These are phyloP conservation scores for Diplodus puntazzo DNA, from an alignment of 2,797 vertebrate species.

Conservation along the genomic window DNA sequence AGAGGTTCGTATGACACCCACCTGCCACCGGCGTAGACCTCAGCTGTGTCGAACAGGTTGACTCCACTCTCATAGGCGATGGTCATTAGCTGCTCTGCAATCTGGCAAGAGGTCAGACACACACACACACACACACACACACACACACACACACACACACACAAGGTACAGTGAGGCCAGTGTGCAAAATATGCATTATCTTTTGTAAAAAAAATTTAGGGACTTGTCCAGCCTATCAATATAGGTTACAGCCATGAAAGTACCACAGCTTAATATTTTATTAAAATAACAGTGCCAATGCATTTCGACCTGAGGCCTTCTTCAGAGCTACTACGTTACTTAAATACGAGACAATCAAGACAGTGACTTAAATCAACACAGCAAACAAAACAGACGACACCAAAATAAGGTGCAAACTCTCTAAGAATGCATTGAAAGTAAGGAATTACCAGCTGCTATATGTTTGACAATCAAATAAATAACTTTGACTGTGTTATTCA, in stretches of 20 bases:
- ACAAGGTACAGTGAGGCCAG: slow-evolving; percentile 14
- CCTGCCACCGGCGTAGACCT: slow-evolving; percentile 90
- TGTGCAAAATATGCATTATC: not conserved
- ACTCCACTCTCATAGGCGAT: slow-evolving; percentile 94
- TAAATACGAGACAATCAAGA: not conserved
- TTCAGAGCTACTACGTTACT: not conserved
- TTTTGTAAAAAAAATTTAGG: not conserved
- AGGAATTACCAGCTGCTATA: not conserved
- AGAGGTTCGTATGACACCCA: slow-evolving; percentile 60
- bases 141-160: slow-evolving; percentile 15
- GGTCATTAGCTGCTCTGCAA: slow-evolving; percentile 94
- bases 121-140: slow-evolving; percentile 4
- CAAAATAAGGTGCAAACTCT: not conserved
- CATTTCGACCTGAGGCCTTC: slow-evolving; percentile 1
- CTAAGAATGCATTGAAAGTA: no score
- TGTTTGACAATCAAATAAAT: not conserved
- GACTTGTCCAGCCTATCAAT: not conserved
- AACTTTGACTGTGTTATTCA: not conserved
- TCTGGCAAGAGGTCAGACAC: slow-evolving; percentile 72
- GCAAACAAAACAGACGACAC: not conserved
- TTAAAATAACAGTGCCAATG: slow-evolving; percentile 21
- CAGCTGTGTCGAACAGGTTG: slow-evolving; percentile 95
- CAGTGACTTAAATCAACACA: not conserved
- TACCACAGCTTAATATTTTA: slow-evolving; percentile 19
- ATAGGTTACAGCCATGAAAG: not conserved